phyloP scores from a whole-genome alignment of 1,140 invertebrate genomes.

The Calosoma granatense region DNA sequence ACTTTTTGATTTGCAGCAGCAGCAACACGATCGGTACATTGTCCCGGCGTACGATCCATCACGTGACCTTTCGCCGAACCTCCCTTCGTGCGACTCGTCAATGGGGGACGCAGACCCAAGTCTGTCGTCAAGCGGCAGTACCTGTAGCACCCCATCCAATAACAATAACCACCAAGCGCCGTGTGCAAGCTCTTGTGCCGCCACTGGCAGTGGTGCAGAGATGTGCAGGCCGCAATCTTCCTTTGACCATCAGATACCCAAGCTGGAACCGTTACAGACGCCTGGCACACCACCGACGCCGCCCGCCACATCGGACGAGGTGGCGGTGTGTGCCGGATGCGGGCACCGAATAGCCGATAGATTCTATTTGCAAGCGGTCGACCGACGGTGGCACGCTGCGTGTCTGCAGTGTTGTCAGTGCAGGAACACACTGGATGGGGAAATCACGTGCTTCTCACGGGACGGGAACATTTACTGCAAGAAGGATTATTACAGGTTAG shows the following conservation, averaged over 20 bases:
- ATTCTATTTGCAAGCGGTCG: slow-evolving; percentile 87
- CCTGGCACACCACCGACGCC: slow-evolving; percentile 35
- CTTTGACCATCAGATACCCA: slow-evolving; percentile 39
- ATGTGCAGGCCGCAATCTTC: slow-evolving; percentile 28
- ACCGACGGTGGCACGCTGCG: slow-evolving; percentile 84
- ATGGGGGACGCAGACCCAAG: slow-evolving; percentile 46
- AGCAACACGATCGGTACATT: slow-evolving; percentile 49
- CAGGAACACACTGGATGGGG: slow-evolving; percentile 76
- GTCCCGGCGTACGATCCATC: slow-evolving; percentile 57
- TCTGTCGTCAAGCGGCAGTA: slow-evolving; percentile 35
- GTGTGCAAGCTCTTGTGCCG: slow-evolving; percentile 21
- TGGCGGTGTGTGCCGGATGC: slow-evolving; percentile 73
- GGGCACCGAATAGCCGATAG: slow-evolving; percentile 72
- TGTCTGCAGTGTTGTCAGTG: slow-evolving; percentile 90
- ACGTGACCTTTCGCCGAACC: slow-evolving; percentile 58
- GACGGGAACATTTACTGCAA: slow-evolving; percentile 96
- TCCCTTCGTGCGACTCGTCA: slow-evolving; percentile 48
- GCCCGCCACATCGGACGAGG: slow-evolving; percentile 32
- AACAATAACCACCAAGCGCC: slow-evolving; percentile 26
- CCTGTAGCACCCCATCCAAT: slow-evolving; percentile 32
- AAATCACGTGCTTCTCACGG: slow-evolving; percentile 86
- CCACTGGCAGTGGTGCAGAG: slow-evolving; percentile 26
- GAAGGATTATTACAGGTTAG: slow-evolving; percentile 95
- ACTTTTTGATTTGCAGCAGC: slow-evolving; percentile 35
- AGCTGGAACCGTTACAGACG: slow-evolving; percentile 39